A percentile compares a stretch with the other conserved stretches of the same genome.
Evolutionary conservation across 2,113 vertebrate genomes (phyloP).

Genomic region (Daboia siamensis): DNA sequence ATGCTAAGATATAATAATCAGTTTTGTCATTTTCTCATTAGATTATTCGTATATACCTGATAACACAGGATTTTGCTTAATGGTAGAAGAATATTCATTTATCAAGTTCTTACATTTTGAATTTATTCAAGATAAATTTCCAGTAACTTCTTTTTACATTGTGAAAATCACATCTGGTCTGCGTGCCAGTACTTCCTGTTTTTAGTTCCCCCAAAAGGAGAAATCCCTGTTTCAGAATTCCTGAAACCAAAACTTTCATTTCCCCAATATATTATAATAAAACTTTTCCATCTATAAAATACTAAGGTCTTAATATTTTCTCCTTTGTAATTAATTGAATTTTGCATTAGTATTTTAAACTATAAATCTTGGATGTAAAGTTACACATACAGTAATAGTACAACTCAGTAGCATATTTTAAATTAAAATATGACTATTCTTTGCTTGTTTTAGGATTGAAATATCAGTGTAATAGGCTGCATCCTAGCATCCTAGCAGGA

Average conservation of each 20-base stretch:
- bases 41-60: not conserved
- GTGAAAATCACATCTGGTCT: not conserved
- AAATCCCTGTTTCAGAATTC: not conserved
- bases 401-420: not conserved
- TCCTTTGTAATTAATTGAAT: not conserved
- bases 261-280: not conserved
- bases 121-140: not conserved
- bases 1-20: not conserved
- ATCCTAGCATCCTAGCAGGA: not conserved
- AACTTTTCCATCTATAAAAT: not conserved
- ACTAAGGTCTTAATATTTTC: not conserved
- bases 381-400: not conserved
- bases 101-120: not conserved
- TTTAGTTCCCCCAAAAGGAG: not conserved
- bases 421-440: not conserved
- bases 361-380: not conserved
- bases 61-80: not conserved
- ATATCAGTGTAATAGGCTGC: not conserved
- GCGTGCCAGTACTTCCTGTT: not conserved
- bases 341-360: not conserved
- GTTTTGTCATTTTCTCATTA: not conserved
- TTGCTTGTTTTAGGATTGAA: not conserved
- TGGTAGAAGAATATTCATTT: not conserved
- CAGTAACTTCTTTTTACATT: not conserved
- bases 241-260: not conserved